Base-by-base conservation (phyloP, 2,888 invertebrate species). In the Scaptodrosophila latifasciaeformis region DNA sequence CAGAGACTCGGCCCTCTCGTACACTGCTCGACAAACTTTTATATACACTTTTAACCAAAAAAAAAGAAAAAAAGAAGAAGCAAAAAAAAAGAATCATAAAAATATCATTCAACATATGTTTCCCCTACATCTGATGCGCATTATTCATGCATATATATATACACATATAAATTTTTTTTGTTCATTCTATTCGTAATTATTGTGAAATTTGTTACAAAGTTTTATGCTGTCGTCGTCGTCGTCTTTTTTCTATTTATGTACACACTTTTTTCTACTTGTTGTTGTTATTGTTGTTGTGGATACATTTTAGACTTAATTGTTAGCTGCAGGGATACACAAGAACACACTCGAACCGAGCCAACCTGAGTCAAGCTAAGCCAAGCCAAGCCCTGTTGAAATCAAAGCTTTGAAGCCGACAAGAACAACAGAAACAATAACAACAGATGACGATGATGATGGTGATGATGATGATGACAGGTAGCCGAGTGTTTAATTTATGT, bases 401-500 rank as follows among this genome's bases (percentile, higher is more conserved):
- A 77, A 80, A 75, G 77, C 80, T 80, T 74, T 74, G 65, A 67
- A 76, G 72, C 72, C 72, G 72, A 68, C 72, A 75, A 50, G 51
- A 17, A 27, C 30, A 17, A 46, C 39, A 34, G 15, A 24, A 6
- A 60, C 21, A 2, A 37, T 37, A 17, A 17, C 37, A n/a, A n/a
- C n/a, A n/a, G 37, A 37, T 37, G 18, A 17, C 2, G 15, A 19
- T 30, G 57, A 49, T 53, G 57, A 42, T 34, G 64, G 52, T 43
- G 67, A 47, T 54, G 56, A 76, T 71, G 67, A 77, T 74, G 78
- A 77, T 78, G 72, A 78, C 72, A 74, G 72, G 72, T 74, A 74
- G 72, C 72, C 72, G 60, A 76, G 76, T 74, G 79, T 74, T 74
- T 74, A 74, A 74, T 74, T 71, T 79, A 75, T 75, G 74, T 79